Conservation (phyloP, 1,140 invertebrate species). For the Galendromus occidentalis region DNA sequence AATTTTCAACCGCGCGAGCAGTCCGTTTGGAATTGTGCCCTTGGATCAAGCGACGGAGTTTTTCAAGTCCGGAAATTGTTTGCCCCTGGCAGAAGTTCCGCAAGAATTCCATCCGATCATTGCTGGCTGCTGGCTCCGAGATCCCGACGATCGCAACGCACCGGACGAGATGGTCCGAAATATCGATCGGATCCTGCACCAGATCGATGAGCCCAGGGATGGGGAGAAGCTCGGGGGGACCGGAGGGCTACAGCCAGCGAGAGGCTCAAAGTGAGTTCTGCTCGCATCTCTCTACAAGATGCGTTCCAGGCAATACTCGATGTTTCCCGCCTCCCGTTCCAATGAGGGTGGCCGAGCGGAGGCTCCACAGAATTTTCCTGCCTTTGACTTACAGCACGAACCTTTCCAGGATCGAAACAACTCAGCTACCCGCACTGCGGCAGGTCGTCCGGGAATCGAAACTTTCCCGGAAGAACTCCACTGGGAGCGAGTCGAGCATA, state of each 20-base stretch:
- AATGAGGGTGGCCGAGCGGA: too few species aligned
- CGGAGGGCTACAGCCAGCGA: not conserved
- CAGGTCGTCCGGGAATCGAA: too few species aligned
- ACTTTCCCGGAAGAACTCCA: too few species aligned
- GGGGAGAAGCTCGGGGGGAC: not conserved
- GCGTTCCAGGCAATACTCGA: too few species aligned
- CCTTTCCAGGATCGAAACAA: too few species aligned
- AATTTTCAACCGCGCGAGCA: slow-evolving; percentile 53
- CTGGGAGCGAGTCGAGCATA: too few species aligned
- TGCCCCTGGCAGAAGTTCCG: slow-evolving; percentile 40
- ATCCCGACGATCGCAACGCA: slow-evolving; percentile 44
- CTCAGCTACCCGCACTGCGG: too few species aligned
- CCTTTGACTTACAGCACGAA: too few species aligned
- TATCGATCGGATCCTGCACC: slow-evolving; percentile 51
- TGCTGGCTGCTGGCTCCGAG: slow-evolving; percentile 60
- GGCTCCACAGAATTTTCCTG: too few species aligned
- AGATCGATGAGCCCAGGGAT: not conserved
- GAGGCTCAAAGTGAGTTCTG: too few species aligned
- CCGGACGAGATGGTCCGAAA: slow-evolving; percentile 62
- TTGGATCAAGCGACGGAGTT: not conserved
- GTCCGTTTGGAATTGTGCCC: slow-evolving; percentile 17
- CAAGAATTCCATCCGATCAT: slow-evolving; percentile 61
- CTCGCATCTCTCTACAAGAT: too few species aligned
- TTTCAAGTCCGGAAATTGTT: not conserved
- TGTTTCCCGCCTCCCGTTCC: too few species aligned